Evolutionary conservation across 2,113 vertebrate species (phyloP).

Genomic region (Hemichromis elongatus): DNA sequence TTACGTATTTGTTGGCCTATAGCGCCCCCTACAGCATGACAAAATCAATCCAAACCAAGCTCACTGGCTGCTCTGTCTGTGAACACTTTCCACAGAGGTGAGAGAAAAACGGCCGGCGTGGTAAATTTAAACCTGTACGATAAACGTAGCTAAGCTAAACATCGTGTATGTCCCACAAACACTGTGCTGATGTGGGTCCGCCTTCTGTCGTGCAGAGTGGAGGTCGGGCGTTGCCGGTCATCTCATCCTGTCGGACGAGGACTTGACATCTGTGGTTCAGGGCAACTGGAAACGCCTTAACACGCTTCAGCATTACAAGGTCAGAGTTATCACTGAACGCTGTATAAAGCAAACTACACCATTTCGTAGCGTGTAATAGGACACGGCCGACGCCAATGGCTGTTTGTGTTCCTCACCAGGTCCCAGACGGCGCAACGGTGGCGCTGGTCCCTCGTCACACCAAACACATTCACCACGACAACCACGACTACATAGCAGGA

Average conservation of each 20-base stretch:
- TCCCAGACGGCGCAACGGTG: slow-evolving; percentile 93
- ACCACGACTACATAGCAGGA: slow-evolving; percentile 92
- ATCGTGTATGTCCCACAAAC: accelerated
- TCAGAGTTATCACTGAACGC: slow-evolving; percentile 13
- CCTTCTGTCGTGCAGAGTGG: slow-evolving; percentile 80
- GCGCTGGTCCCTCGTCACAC: slow-evolving; percentile 91
- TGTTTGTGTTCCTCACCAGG: slow-evolving; percentile 66
- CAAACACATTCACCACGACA: slow-evolving; percentile 92
- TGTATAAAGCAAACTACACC: not conserved
- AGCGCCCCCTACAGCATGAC: not conserved
- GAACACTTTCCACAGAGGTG: not conserved
- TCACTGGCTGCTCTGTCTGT: not conserved
- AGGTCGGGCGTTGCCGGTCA: slow-evolving; percentile 93
- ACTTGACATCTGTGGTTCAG: slow-evolving; percentile 91
- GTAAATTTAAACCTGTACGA: accelerated
- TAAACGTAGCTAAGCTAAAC: not conserved
- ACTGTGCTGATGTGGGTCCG: not conserved
- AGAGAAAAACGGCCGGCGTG: not conserved
- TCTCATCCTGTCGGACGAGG: slow-evolving; percentile 94
- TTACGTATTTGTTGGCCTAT: not conserved
- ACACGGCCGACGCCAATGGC: not conserved
- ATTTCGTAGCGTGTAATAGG: not conserved
- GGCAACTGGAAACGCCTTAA: slow-evolving; percentile 95
- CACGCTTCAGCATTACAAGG: slow-evolving; percentile 97
- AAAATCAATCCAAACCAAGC: not conserved